Percentiles rank a stretch among this genome's conserved stretches.
These are phyloP conservation scores for Streblospio benedicti DNA, from an alignment of 1,140 invertebrate species.

Conservation along the genomic window DNA sequence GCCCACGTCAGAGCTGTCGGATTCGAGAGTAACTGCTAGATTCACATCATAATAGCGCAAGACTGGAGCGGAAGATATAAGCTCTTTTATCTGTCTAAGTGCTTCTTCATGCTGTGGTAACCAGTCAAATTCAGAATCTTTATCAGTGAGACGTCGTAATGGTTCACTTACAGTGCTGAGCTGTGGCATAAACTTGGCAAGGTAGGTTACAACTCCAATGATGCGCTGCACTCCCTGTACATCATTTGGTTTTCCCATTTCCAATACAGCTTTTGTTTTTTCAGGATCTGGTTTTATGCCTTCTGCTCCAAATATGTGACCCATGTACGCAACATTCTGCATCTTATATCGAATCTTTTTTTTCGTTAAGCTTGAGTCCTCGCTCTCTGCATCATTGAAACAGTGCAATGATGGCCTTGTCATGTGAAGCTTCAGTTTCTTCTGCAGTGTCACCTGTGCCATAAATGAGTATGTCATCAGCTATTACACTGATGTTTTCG, in stretches of 20 bases:
- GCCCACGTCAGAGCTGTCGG: constrained; percentile 30
- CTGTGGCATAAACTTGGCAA: constrained; percentile 3
- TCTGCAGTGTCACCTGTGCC: no score
- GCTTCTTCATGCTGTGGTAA: constrained; percentile 9
- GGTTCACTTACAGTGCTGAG: neutral
- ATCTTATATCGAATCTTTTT: no score
- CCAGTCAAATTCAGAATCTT: constrained; percentile 7
- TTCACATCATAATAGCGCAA: constrained; percentile 26
- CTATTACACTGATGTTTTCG: neutral
- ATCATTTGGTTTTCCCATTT: constrained; percentile 12
- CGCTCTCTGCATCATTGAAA: neutral
- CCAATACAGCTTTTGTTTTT: constrained; percentile 15
- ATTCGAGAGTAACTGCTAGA: constrained; percentile 23
- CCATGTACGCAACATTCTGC: no score
- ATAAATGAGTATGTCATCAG: no score
- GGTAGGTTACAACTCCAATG: constrained; percentile 1
- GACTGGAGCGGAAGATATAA: constrained; percentile 18
- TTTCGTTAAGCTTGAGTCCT: no score
- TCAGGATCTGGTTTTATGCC: constrained; percentile 17
- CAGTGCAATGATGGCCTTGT: no score
- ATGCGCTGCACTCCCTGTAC: neutral
- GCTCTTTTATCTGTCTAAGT: constrained; percentile 21
- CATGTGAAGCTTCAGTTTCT: no score
- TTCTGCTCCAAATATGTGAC: neutral
- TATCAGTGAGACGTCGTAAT: constrained; percentile 5